These are phyloP conservation scores for Steinernema khuongi DNA, from an alignment of 1,140 invertebrate species.

Conservation along the genomic window DNA sequence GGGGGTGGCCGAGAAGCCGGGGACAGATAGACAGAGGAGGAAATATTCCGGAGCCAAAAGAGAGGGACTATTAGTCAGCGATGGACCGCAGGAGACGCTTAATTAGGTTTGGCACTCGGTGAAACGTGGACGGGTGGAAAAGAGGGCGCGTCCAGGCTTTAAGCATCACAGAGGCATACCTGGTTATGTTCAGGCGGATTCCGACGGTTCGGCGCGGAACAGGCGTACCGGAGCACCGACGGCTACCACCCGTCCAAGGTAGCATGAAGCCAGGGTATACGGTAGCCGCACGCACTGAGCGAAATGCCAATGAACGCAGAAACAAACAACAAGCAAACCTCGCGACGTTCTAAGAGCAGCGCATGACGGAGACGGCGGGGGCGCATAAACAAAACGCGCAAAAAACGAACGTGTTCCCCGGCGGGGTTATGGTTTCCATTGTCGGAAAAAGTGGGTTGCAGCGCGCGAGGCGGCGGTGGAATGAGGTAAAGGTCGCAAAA, in stretches of 20 bases:
- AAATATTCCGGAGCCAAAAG: too few species aligned
- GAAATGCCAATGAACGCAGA: background rate
- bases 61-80: too few species aligned
- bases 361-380: background rate
- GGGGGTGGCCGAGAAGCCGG: background rate
- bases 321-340: background rate
- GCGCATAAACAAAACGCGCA: background rate
- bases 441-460: background rate
- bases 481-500: slow-evolving; percentile 16
- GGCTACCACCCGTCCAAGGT: background rate
- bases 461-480: background rate
- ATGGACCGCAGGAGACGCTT: too few species aligned
- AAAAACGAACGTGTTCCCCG: background rate
- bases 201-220: too few species aligned
- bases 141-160: too few species aligned
- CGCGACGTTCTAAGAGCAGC: background rate
- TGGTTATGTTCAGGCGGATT: too few species aligned
- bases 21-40: background rate
- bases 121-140: too few species aligned
- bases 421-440: background rate
- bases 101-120: too few species aligned
- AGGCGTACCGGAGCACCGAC: background rate
- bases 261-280: background rate
- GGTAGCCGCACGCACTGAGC: background rate
- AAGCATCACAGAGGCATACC: too few species aligned